These are phyloP conservation scores for Dendrocincla tyrannina DNA, from an alignment of 2,797 vertebrate genomes.

Conservation along the genomic window DNA sequence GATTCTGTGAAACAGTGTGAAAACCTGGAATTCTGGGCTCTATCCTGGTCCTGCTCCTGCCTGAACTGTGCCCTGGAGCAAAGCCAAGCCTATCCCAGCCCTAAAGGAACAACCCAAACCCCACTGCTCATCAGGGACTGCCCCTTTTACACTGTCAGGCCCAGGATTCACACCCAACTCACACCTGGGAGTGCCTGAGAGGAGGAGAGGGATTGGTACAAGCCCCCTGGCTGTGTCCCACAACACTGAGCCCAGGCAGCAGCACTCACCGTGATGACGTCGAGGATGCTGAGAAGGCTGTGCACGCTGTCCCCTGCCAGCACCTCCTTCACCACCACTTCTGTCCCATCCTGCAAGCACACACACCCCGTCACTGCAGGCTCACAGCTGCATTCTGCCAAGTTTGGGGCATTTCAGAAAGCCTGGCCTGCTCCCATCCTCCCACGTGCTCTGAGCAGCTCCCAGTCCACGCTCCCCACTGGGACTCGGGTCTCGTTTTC, in stretches of 20 bases:
- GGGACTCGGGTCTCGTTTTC: background rate
- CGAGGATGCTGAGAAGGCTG: conserved; percentile 93
- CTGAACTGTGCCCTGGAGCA: background rate
- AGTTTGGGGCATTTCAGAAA: background rate
- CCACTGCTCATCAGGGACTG: background rate
- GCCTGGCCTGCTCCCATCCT: background rate
- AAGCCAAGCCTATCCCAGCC: background rate
- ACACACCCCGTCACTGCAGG: background rate
- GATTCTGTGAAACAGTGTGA: background rate
- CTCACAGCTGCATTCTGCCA: background rate
- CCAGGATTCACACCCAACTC: background rate
- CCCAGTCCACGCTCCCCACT: background rate
- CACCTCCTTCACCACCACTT: conserved; percentile 91
- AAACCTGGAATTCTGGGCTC: background rate
- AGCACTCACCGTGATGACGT: conserved; percentile 89
- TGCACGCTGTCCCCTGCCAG: conserved; percentile 92
- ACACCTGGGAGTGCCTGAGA: background rate
- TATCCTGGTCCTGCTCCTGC: background rate
- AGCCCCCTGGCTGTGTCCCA: background rate
- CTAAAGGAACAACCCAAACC: background rate
- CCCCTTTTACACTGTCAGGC: background rate
- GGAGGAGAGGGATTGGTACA: background rate
- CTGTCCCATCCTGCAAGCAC: conserved; percentile 85
- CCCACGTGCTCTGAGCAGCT: background rate
- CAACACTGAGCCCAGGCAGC: background rate